Base-by-base conservation (phyloP, 2,113 vertebrate genomes). In the Delphinapterus leucas region DNA sequence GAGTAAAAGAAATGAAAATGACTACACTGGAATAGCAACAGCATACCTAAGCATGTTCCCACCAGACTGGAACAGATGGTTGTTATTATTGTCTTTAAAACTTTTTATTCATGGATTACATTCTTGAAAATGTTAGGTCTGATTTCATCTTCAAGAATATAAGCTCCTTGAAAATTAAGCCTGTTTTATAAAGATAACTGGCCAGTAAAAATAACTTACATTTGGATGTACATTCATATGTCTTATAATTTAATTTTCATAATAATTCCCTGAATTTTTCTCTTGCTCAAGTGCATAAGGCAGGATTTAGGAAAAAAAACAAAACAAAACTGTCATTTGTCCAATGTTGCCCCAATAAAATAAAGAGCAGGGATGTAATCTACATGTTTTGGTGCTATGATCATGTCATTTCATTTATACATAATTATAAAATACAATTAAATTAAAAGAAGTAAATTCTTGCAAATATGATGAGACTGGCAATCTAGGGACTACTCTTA, bases 81-180 rank as follows among this genome's bases (percentile, higher is more conserved):
- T 94, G 61, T 88, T 92, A 86, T 96, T 82, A 96, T 65, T 89
- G 55, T 68, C 71, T 86, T 90, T 77, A 93, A 85, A 73, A 68
- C 36, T 41, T 95, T 95, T 94, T 92, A 93, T 88, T 96, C 85
- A 47, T 65, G 86, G 71, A 74, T 89, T 95, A 93, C 74, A 65
- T 86, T 96, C 82, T 97, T 93, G 61, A 91, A 97, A 96, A 97
- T 91, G 67, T 86, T 93, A 97, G 55, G 44, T 70, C 77, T 90
- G 60, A 96, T 96, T 93, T 97, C 65, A 79, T 96, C 61, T 85
- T 63, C 33, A 94, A 94, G 44, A 90, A 86, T 86, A 68, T 53
- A 84, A 91, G 25, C 20, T 97, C n/a, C 58, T 86, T 90, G 71
- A 96, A 23, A 90, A 97, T 63, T 68, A 81, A 97, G 15, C 15